Base-by-base conservation (phyloP, 2,888 invertebrate genomes). In the Eupithecia pulchellata region DNA sequence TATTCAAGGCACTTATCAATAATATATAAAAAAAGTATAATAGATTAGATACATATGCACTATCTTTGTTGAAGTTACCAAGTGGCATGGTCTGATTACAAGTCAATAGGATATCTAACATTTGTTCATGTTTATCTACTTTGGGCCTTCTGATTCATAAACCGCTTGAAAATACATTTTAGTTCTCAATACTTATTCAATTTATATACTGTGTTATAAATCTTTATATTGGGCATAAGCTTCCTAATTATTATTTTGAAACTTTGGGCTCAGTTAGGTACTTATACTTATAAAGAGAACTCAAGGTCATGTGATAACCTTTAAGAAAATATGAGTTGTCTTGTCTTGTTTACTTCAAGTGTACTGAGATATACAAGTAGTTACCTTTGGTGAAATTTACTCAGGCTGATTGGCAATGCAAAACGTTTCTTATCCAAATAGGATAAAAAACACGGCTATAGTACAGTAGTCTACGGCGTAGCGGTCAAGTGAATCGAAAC, bases 391-490 rank as follows among this genome's bases (percentile, higher is more conserved):
- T 52, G 20, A 47, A 47, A n/a, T 20, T 20, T n/a, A n/a, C 42
- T 42, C 2, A 42, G 42, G 2, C n/a, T 42, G 6, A 6, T 42
- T 42, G 42, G 17, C 39, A 39, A 42, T 8, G 42, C n/a, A 42
- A 42, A 42, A 42, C 2, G n/a, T n/a, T n/a, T n/a, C n/a, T n/a
- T n/a, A n/a, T n/a, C n/a, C n/a, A n/a, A n/a, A n/a, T n/a, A n/a
- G n/a, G n/a, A n/a, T n/a, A n/a, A 60, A 17, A 52, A n/a, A 55
- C 61, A 55, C 30, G 52, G 57, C 36, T 68, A 4, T 65, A 47
- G 4, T 47, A n/a, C n/a, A n/a, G 25, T 34, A 62, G n/a, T 52
- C 72, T 72, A 69, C 72, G 69, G 66, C 72, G 72, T 69, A 72
- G 72, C 47, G 27, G 62, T 20, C 30, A 20, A 66, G 63, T 68